A percentile compares a stretch with the other conserved stretches of the same genome.
phyloP scores from a whole-genome alignment of 2,888 invertebrate species.

The Patella pellucida region DNA sequence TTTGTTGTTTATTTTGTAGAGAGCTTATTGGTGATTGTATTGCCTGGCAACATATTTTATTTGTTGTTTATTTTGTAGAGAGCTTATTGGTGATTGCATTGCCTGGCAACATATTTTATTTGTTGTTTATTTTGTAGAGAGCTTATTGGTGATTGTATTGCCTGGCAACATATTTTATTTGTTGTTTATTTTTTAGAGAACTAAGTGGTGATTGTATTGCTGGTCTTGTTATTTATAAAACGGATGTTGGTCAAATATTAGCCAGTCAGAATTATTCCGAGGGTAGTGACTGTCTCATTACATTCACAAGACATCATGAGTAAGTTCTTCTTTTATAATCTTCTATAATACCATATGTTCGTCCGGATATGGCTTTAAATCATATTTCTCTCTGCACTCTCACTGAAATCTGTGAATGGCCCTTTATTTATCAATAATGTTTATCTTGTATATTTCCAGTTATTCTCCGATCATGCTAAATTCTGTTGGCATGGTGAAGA shows the following conservation, averaged over 20 bases:
- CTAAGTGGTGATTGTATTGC: slow-evolving; percentile 51
- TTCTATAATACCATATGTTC: too few species aligned
- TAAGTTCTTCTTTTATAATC: slow-evolving; percentile 18
- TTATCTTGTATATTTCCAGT: slow-evolving; percentile 11
- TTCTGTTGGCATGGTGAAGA: slow-evolving; percentile 63
- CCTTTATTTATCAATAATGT: too few species aligned
- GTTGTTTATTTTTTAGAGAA: slow-evolving; percentile 47
- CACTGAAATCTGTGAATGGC: too few species aligned
- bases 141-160: not conserved
- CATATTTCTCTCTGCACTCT: too few species aligned
- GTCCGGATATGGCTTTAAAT: too few species aligned
- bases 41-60: too few species aligned
- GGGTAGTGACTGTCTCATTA: slow-evolving; percentile 41
- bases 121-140: not conserved
- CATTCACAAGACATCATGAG: slow-evolving; percentile 38
- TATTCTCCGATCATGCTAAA: slow-evolving; percentile 33
- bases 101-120: too few species aligned
- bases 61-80: too few species aligned
- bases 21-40: too few species aligned
- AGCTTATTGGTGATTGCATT: too few species aligned
- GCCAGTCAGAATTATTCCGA: slow-evolving; percentile 35
- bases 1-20: too few species aligned
- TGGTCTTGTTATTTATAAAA: slow-evolving; percentile 43
- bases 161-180: not conserved
- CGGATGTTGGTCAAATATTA: slow-evolving; percentile 30